Evolutionary conservation across 2,888 invertebrate genomes (phyloP).

Genomic region (Stenolophus ochropezus): DNA sequence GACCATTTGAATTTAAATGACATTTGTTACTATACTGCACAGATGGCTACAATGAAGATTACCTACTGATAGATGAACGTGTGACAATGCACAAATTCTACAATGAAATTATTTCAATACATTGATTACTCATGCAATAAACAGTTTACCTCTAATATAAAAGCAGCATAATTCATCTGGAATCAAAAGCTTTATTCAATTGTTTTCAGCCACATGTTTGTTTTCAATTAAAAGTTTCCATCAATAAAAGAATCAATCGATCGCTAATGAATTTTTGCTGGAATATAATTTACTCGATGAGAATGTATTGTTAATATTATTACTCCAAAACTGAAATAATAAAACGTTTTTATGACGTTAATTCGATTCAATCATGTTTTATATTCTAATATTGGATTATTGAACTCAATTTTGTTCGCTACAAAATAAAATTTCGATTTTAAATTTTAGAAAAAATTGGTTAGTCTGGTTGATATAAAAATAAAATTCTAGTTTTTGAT

Average conservation of each 20-base stretch:
- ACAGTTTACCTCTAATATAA: constrained; percentile 28
- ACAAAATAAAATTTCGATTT: too few species aligned
- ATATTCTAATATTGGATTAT: too few species aligned
- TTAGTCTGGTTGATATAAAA: too few species aligned
- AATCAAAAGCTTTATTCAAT: constrained; percentile 19
- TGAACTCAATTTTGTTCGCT: too few species aligned
- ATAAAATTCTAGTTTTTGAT: too few species aligned
- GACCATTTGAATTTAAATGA: too few species aligned
- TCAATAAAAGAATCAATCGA: not conserved
- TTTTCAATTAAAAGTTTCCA: not conserved
- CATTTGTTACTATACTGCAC: too few species aligned
- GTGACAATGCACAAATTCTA: not conserved
- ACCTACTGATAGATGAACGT: not conserved
- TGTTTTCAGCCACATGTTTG: not conserved
- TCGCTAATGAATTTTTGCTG: not conserved
- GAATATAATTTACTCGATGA: not conserved
- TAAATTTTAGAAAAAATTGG: too few species aligned
- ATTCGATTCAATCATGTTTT: too few species aligned
- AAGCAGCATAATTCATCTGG: constrained; percentile 27
- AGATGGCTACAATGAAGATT: too few species aligned
- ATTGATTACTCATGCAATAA: constrained; percentile 12
- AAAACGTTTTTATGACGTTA: too few species aligned
- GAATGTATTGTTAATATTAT: not conserved
- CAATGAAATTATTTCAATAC: constrained; percentile 17
- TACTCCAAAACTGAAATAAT: too few species aligned